Conservation (phyloP, 2,113 vertebrate species). For the Phocoena sinus region DNA sequence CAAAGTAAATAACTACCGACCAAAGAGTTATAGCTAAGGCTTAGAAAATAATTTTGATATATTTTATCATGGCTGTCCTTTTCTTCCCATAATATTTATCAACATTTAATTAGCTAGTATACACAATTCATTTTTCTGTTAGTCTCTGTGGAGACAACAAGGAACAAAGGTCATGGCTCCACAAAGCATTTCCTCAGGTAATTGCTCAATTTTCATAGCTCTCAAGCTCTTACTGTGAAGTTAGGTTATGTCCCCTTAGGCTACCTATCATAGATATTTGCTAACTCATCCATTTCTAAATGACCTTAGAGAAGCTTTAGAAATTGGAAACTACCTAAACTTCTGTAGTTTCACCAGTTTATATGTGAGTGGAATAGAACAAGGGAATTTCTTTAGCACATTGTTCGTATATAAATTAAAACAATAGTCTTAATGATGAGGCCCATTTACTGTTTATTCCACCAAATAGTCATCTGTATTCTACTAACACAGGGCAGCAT, state of each 20-base stretch:
- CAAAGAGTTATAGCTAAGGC: conserved; percentile 29
- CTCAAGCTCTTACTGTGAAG: conserved; percentile 66
- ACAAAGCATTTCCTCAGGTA: conserved; percentile 72
- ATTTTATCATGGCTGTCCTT: not conserved
- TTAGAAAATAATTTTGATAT: conserved; percentile 18
- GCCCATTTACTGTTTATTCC: conserved; percentile 1
- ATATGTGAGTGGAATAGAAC: conserved; percentile 8
- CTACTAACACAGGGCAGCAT: not conserved
- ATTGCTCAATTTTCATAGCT: conserved; percentile 74
- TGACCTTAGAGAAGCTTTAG: conserved; percentile 68
- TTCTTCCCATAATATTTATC: not conserved
- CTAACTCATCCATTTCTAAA: conserved; percentile 71
- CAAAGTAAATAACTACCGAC: not conserved
- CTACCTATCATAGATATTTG: conserved; percentile 64
- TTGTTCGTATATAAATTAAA: conserved; percentile 9
- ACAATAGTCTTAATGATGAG: conserved; percentile 21
- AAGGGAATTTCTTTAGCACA: not conserved
- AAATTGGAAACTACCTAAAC: conserved; percentile 64
- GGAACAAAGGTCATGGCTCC: conserved; percentile 56
- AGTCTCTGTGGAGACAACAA: not conserved
- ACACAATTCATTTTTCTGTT: conserved; percentile 28
- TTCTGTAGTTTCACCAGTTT: not conserved
- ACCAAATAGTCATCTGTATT: not conserved
- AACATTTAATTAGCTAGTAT: conserved; percentile 32
- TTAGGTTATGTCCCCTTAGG: conserved; percentile 56